Evolutionary conservation across 2,113 vertebrate species (phyloP).

Genomic region (Otus sunia): DNA sequence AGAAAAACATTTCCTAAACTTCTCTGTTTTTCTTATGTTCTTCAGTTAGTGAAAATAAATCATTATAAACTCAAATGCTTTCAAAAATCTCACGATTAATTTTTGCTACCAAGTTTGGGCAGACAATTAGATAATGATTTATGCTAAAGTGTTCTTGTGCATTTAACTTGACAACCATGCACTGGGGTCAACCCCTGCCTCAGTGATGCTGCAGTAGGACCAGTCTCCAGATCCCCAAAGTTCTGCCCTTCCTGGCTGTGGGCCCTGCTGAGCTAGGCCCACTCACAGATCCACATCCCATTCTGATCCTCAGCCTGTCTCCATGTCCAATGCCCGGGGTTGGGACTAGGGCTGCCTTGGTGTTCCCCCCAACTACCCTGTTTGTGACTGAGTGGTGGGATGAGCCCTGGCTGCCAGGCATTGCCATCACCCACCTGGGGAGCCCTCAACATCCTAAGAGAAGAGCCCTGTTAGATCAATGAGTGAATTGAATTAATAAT

Average conservation of each 20-base stretch:
- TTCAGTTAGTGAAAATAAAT: background rate
- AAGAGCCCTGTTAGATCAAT: background rate
- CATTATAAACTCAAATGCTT: background rate
- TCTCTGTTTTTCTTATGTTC: background rate
- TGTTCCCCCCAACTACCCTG: no score
- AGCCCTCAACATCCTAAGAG: background rate
- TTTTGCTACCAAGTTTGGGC: background rate
- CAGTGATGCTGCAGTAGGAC: rapidly evolving
- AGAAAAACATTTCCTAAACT: background rate
- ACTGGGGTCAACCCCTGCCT: background rate
- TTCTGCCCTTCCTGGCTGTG: no score
- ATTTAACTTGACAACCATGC: background rate
- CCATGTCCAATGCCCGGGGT: rapidly evolving
- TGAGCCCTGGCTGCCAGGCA: background rate
- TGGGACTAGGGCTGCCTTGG: background rate
- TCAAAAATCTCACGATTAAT: background rate
- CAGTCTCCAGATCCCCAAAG: rapidly evolving
- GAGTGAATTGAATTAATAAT: background rate
- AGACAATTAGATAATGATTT: background rate
- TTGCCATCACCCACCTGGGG: background rate
- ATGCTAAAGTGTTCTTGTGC: background rate
- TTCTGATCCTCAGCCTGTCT: background rate
- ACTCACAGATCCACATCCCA: no score
- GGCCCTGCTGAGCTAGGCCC: rapidly evolving
- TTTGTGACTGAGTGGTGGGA: background rate